Percentiles rank a stretch among this genome's conserved stretches.
Conservation (phyloP, 1,140 invertebrate genomes). For the Heliconius hermathena region DNA sequence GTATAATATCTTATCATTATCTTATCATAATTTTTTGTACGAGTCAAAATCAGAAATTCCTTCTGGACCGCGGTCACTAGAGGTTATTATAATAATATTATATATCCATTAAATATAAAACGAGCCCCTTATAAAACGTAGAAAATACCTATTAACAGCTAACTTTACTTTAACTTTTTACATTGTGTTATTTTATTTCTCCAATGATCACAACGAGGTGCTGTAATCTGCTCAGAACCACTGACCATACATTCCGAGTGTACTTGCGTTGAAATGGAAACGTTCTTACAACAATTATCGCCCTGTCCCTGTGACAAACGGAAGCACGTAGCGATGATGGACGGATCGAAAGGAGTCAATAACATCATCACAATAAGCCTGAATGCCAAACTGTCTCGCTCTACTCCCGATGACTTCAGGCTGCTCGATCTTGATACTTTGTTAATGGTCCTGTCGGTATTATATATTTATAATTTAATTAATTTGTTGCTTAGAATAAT, state of each 20-base stretch:
- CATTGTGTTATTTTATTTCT: neutral
- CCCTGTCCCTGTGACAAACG: constrained; percentile 38
- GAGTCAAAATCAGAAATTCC: too few species aligned
- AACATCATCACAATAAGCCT: constrained; percentile 72
- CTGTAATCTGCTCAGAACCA: neutral
- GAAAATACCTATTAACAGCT: neutral
- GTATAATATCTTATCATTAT: too few species aligned
- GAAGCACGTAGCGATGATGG: constrained; percentile 64
- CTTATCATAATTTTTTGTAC: too few species aligned
- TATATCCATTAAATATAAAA: too few species aligned
- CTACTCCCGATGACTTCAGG: constrained; percentile 47
- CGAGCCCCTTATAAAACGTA: neutral
- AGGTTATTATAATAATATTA: neutral
- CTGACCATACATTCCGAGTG: neutral
- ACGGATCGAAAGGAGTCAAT: constrained; percentile 67
- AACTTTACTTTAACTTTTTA: neutral
- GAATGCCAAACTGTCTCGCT: constrained; percentile 76
- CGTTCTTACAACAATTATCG: constrained; percentile 31
- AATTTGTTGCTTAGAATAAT: too few species aligned
- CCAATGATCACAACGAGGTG: neutral
- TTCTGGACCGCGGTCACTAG: neutral
- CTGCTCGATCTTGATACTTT: constrained; percentile 60
- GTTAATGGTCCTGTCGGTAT: neutral
- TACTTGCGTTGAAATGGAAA: constrained; percentile 2
- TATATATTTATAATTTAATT: neutral